Evolutionary conservation across 2,888 invertebrate genomes (phyloP).

Genomic region (Resseliella maxima): DNA sequence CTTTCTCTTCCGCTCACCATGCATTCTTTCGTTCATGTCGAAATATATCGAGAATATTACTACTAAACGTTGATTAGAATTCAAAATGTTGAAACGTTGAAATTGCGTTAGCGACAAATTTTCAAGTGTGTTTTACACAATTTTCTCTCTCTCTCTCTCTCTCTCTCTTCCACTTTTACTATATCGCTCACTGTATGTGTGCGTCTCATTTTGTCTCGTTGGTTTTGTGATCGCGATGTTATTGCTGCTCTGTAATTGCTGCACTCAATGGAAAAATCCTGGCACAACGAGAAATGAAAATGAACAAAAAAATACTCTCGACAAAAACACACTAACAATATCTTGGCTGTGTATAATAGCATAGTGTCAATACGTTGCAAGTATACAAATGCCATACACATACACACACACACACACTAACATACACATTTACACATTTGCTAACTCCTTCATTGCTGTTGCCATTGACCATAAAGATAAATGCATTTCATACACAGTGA

Average conservation of each 20-base stretch:
- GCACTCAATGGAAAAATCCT: neutral
- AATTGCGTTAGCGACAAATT: no score
- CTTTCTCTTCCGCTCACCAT: no score
- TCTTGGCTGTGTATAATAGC: neutral
- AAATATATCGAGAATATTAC: no score
- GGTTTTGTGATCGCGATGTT: neutral
- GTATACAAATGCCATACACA: neutral
- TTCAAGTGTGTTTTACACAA: no score
- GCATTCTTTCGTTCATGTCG: no score
- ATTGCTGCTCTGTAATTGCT: neutral
- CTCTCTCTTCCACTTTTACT: no score
- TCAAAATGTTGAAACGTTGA: neutral
- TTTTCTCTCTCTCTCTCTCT: no score
- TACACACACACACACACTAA: neutral
- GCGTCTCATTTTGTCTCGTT: neutral
- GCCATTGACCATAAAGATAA: neutral
- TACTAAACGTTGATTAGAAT: no score
- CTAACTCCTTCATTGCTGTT: neutral
- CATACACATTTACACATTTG: neutral
- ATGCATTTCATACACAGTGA: constrained; percentile 1
- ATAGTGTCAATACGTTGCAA: neutral
- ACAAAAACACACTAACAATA: neutral
- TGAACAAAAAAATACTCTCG: neutral
- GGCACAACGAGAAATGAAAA: neutral
- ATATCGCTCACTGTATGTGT: neutral